Evolutionary conservation across 2,888 invertebrate genomes (phyloP).

Genomic region (Acrobasis consociella): DNA sequence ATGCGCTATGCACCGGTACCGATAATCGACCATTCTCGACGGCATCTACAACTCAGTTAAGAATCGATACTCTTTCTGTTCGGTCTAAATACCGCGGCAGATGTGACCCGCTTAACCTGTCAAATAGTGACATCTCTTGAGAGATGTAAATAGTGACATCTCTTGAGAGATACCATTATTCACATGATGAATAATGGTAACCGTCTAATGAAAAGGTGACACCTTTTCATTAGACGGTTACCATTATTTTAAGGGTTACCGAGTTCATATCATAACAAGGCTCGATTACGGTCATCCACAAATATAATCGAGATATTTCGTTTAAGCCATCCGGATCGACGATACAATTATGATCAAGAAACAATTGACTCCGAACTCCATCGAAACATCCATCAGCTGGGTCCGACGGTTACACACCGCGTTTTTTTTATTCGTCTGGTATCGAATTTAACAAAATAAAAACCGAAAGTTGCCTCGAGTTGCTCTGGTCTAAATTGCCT

Average conservation of each 20-base stretch:
- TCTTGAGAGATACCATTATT: no score
- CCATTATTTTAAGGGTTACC: conserved; percentile 19
- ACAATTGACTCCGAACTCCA: conserved; percentile 12
- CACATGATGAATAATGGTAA: conserved; percentile 13
- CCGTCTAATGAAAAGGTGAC: conserved; percentile 25
- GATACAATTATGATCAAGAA: conserved; percentile 17
- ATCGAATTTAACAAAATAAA: conserved; percentile 44
- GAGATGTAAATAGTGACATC: no score
- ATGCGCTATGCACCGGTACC: conserved; percentile 17
- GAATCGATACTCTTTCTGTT: conserved; percentile 13
- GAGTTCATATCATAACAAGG: conserved; percentile 19
- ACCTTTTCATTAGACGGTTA: conserved; percentile 24
- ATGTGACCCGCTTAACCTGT: conserved; percentile 20
- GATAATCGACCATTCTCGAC: background rate
- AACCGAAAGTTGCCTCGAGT: conserved; percentile 42
- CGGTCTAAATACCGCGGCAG: background rate
- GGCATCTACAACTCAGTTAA: background rate
- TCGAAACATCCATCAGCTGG: conserved; percentile 10
- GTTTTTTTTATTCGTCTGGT: conserved; percentile 48
- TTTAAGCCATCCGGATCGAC: conserved; percentile 5
- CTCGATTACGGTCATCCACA: conserved; percentile 2
- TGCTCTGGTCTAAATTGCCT: conserved; percentile 47
- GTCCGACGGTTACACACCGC: conserved; percentile 7
- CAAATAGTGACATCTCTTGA: conserved; percentile 21
- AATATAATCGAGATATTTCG: conserved; percentile 9